A percentile compares a stretch with the other conserved stretches of the same genome.
phyloP scores from a whole-genome alignment of 2,113 vertebrate genomes.

The Xenotilapia flavipinnis region DNA sequence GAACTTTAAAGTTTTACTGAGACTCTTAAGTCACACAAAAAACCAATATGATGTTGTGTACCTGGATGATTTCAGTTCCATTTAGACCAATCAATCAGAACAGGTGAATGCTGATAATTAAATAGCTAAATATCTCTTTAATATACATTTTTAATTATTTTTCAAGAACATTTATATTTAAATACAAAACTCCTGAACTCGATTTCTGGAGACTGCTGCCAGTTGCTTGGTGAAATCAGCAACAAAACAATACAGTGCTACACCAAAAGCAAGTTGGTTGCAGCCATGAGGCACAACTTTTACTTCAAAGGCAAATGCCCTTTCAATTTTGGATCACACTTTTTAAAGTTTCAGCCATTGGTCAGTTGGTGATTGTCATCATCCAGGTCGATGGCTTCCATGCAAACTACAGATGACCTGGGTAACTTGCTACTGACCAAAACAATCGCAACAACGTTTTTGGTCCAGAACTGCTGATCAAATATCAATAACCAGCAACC shows the following conservation, averaged over 20 bases:
- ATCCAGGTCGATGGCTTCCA: rapidly evolving
- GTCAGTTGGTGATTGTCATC: background rate
- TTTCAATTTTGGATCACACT: background rate
- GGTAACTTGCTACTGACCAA: background rate
- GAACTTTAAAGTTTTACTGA: background rate
- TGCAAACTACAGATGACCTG: background rate
- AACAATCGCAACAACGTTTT: rapidly evolving
- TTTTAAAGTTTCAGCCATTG: background rate
- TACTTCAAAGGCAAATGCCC: rapidly evolving
- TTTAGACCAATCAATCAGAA: background rate
- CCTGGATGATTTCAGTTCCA: background rate
- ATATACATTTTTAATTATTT: background rate
- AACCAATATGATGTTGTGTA: background rate
- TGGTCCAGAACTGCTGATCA: rapidly evolving
- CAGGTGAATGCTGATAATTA: background rate
- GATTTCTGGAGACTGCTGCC: background rate
- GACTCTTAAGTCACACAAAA: background rate
- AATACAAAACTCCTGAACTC: background rate
- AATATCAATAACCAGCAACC: background rate
- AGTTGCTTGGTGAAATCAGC: background rate
- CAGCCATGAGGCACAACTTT: background rate
- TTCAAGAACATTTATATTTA: background rate
- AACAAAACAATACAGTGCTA: background rate
- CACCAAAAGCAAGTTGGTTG: background rate
- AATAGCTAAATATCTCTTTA: too few relatives aligned